Base-by-base conservation (phyloP, 2,888 invertebrate species). In the Deilephila elpenor region DNA sequence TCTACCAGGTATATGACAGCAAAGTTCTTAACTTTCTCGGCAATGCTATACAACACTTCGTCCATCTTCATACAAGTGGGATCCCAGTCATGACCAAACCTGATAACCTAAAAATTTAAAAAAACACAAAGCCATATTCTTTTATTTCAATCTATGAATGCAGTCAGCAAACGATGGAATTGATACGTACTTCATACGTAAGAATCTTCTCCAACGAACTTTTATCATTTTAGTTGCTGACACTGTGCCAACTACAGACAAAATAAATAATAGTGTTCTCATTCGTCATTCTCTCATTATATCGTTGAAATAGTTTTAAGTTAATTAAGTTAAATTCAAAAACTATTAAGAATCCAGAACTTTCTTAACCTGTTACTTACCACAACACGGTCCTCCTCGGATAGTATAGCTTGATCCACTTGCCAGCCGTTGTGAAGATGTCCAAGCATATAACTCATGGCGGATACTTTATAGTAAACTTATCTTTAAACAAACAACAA, bases 41-140 rank as follows among this genome's bases (percentile, higher is more conserved):
- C 99, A 72, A 99, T 98, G 85, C 98, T 98, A 90, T 98, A 99
- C 60, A 99, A 93, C 0, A 98, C 98, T 95, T 99, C 99, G 85
- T 99, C 99, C 99, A 99, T 99, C 93, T 99, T 99, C 99, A 99
- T 99, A 88, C 99, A 99, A 0, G 99, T 98, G 0, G 99, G 99
- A 89, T 99, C 99, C 99, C 99, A 99, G 96, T 99, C 99, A 89
- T 99, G 99, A 0, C 99, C 99, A 91, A 99, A 99, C 74, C 99
- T 96, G 77, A 99, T 99, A 0, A 98, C 98, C 98, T 98, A 82
- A 0, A 67, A 70, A 72, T 20, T 72, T 32, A 71, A 61, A 53
- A 19, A 56, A 19, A 44, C 20, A 60, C 19, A 0, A 64, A 71
- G 44, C 34, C n/a, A 56, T 6, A 59, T 59, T 19, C 11, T 11